A percentile compares a stretch with the other conserved stretches of the same genome.
Evolutionary conservation across 2,113 vertebrate genomes (phyloP).

Genomic region (Pseudopipra pipra): DNA sequence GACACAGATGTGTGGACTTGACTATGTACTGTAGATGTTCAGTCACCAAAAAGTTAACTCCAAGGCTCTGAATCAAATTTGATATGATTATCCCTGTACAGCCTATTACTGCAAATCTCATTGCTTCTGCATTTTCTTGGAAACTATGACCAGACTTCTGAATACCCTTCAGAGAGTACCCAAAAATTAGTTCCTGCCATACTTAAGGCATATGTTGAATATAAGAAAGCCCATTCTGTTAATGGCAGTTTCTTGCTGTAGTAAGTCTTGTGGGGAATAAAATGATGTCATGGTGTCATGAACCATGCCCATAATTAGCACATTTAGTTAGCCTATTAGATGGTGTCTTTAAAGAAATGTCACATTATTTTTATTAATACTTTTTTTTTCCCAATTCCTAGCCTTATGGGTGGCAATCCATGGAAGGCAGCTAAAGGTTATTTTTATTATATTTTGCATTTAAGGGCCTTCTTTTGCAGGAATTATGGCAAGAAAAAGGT

Average conservation of each 20-base stretch:
- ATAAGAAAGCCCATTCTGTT: background rate
- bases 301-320: background rate
- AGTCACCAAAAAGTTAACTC: background rate
- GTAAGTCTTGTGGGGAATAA: background rate
- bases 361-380: background rate
- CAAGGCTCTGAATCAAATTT: background rate
- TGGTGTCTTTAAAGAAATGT: background rate
- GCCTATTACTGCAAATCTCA: background rate
- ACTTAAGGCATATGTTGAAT: background rate
- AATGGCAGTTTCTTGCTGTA: background rate
- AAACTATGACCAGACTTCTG: background rate
- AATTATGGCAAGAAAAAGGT: conserved; percentile 16
- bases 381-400: background rate
- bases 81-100: background rate
- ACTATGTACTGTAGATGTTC: background rate
- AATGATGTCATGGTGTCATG: background rate
- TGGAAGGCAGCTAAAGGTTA: background rate
- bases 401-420: background rate
- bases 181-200: background rate
- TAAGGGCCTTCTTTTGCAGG: conserved; percentile 23
- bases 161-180: background rate
- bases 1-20: background rate
- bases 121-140: background rate
- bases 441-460: conserved; percentile 8
- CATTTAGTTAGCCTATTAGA: background rate